Evolutionary conservation across 2,888 invertebrate species (phyloP).

Genomic region (Xanthostigma xanthostigma): DNA sequence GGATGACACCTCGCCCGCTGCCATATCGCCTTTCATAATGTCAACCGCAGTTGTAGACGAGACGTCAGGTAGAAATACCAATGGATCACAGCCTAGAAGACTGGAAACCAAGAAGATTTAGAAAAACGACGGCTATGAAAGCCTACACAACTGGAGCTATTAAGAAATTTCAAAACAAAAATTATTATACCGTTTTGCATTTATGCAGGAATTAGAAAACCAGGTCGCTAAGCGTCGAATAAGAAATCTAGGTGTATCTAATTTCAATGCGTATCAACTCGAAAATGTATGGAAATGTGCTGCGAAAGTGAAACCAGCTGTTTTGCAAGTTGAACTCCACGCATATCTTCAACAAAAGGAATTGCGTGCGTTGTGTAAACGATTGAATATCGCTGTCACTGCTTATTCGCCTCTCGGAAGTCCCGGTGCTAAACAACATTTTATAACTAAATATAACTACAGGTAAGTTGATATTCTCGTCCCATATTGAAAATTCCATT

Average conservation of each 20-base stretch:
- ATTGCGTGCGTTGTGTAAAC: conserved; percentile 43
- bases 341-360: conserved; percentile 58
- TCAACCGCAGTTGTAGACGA: no score
- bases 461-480: conserved; percentile 26
- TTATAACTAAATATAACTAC: conserved; percentile 44
- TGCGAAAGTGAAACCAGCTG: conserved; percentile 49
- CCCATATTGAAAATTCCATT: background rate
- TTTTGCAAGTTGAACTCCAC: conserved; percentile 61
- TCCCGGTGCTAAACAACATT: conserved; percentile 50
- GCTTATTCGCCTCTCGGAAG: conserved; percentile 61
- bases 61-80: no score
- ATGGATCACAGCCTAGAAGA: no score
- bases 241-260: conserved; percentile 65
- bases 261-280: conserved; percentile 59
- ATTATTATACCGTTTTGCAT: background rate
- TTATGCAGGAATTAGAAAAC: conserved; percentile 42
- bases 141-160: no score
- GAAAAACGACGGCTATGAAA: no score
- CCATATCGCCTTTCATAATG: no score
- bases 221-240: conserved; percentile 46
- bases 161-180: background rate
- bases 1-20: no score
- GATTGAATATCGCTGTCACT: conserved; percentile 46
- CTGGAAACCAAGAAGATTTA: no score
- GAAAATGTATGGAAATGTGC: conserved; percentile 40